Percentiles rank a stretch among this genome's conserved stretches.
Conservation (phyloP, 2,888 invertebrate species). For the Vesta saturnalis region DNA sequence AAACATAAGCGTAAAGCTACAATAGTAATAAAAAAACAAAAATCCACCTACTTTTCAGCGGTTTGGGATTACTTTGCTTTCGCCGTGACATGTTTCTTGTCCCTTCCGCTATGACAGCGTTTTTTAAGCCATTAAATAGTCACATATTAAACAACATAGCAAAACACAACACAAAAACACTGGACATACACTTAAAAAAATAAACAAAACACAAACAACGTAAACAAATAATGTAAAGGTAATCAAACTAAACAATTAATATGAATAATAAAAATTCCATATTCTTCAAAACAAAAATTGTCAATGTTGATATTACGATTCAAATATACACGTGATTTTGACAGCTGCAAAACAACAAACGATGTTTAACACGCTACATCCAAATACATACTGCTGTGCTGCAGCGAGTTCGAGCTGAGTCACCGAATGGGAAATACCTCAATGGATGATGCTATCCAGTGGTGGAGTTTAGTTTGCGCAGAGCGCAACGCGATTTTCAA, state of each 20-base stretch:
- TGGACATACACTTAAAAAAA: constrained; percentile 35
- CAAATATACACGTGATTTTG: constrained; percentile 41
- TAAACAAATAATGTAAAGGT: constrained; percentile 24
- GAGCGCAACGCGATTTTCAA: constrained; percentile 26
- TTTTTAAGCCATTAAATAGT: constrained; percentile 44
- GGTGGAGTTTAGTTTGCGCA: constrained; percentile 38
- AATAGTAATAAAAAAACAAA: constrained; percentile 7
- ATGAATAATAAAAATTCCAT: constrained; percentile 5
- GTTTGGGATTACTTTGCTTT: constrained; percentile 96
- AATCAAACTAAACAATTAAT: not conserved
- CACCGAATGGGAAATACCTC: constrained; percentile 37
- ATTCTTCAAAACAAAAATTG: constrained; percentile 16
- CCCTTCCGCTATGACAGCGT: constrained; percentile 65
- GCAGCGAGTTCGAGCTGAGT: constrained; percentile 35
- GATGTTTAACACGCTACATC: constrained; percentile 26
- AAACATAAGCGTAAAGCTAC: not conserved
- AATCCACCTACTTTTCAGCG: constrained; percentile 87
- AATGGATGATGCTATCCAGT: constrained; percentile 40
- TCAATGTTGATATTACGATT: constrained; percentile 24
- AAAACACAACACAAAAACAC: constrained; percentile 40
- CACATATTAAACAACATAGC: constrained; percentile 48
- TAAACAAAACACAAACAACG: constrained; percentile 32
- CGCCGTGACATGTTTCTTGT: constrained; percentile 82
- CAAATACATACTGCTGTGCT: constrained; percentile 39
- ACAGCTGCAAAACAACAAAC: constrained; percentile 34